A percentile compares a stretch with the other conserved stretches of the same genome.
Evolutionary conservation across 1,140 invertebrate genomes (phyloP).

Genomic region (Protaetia brevitarsis): DNA sequence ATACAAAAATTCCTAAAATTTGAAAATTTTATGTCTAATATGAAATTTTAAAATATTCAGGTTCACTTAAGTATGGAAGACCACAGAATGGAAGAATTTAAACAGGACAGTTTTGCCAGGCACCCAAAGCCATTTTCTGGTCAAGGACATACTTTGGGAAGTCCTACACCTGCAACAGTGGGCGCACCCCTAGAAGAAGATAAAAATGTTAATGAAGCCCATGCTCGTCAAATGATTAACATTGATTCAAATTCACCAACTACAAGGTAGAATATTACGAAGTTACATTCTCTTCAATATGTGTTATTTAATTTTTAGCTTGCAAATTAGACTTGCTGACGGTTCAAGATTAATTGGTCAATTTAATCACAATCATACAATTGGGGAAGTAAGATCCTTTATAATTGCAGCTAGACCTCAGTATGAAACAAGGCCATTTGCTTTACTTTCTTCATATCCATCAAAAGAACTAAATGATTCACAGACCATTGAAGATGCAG

Average conservation of each 20-base stretch:
- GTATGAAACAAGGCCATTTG: constrained; percentile 71
- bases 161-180: constrained; percentile 54
- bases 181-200: constrained; percentile 50
- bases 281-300: constrained; percentile 1
- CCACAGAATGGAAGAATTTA: constrained; percentile 71
- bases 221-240: constrained; percentile 62
- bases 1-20: not conserved
- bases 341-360: constrained; percentile 79
- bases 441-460: constrained; percentile 86
- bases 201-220: constrained; percentile 58
- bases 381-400: constrained; percentile 61
- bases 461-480: constrained; percentile 78
- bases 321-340: constrained; percentile 91
- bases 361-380: constrained; percentile 86
- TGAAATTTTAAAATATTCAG: not conserved
- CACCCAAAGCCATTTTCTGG: constrained; percentile 75
- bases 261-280: constrained; percentile 57
- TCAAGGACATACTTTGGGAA: constrained; percentile 79
- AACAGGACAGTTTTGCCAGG: constrained; percentile 53
- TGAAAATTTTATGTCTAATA: constrained; percentile 51
- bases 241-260: constrained; percentile 69
- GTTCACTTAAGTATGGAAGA: constrained; percentile 92
- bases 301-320: constrained; percentile 40
- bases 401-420: constrained; percentile 72
- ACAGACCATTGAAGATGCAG: constrained; percentile 77